phyloP scores from a whole-genome alignment of 2,888 invertebrate species.

The Hydropsyche betteni region DNA sequence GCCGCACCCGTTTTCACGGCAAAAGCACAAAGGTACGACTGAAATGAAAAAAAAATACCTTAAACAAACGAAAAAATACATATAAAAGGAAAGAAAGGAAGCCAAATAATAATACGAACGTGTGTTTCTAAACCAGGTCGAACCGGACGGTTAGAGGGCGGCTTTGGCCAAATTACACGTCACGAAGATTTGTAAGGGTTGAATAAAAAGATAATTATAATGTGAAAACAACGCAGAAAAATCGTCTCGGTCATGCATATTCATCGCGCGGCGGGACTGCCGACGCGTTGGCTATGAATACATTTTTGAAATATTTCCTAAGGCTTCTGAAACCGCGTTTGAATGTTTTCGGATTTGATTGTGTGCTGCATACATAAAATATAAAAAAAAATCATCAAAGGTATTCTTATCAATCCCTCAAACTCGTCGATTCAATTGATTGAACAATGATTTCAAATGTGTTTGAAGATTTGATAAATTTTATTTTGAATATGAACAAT shows the following conservation, averaged over 20 bases:
- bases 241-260: constrained; percentile 23
- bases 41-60: not conserved
- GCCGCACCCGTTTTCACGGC: not conserved
- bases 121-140: constrained; percentile 10
- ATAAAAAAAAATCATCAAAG: no score
- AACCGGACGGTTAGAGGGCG: not conserved
- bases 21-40: not conserved
- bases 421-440: no score
- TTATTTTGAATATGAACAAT: no score
- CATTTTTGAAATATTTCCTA: not conserved
- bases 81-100: not conserved
- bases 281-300: constrained; percentile 31
- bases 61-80: not conserved
- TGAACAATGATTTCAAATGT: no score
- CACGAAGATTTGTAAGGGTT: constrained; percentile 36
- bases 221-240: constrained; percentile 12
- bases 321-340: not conserved
- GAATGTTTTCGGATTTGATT: not conserved
- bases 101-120: not conserved
- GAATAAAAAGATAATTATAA: constrained; percentile 36
- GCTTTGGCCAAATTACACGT: constrained; percentile 30
- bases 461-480: no score
- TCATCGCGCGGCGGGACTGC: constrained; percentile 6
- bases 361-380: no score
- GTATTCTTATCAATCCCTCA: no score